Percentiles rank a stretch among this genome's conserved stretches.
Conservation (phyloP, 2,113 vertebrate genomes). For the Fulmarus glacialis region DNA sequence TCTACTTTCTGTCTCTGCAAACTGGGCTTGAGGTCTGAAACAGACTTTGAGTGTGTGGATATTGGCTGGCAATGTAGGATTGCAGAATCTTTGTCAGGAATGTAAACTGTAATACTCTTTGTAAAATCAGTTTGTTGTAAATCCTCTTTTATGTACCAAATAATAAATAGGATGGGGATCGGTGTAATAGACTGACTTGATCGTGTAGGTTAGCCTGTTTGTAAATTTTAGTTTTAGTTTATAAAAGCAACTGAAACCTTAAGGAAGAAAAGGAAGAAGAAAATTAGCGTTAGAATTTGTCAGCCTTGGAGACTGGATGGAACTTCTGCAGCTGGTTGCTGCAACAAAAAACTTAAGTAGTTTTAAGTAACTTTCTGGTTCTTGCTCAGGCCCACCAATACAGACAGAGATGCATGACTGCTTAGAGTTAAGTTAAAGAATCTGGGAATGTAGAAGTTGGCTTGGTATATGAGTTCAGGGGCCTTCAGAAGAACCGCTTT, state of each 20-base stretch:
- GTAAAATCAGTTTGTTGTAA: background rate
- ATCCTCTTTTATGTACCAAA: rapidly evolving
- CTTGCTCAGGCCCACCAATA: background rate
- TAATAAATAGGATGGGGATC: background rate
- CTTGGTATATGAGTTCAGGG: background rate
- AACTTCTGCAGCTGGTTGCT: background rate
- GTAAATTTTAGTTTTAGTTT: background rate
- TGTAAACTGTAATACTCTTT: rapidly evolving
- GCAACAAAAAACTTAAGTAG: background rate
- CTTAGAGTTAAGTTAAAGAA: background rate
- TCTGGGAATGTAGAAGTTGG: background rate
- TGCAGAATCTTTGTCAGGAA: background rate
- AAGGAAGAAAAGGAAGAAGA: background rate
- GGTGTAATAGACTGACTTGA: background rate
- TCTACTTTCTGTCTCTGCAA: background rate
- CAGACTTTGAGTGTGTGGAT: background rate
- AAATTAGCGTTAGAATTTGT: background rate
- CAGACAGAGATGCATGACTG: background rate
- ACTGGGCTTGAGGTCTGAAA: background rate
- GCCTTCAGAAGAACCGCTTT: background rate
- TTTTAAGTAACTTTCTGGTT: background rate
- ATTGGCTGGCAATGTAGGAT: background rate
- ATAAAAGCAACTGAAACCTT: background rate
- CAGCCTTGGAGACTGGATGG: background rate
- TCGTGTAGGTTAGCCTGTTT: background rate